Evolutionary conservation across 64 coral and sea anemone genomes (phyloP).

Genomic region (Stylophora pistillata): DNA sequence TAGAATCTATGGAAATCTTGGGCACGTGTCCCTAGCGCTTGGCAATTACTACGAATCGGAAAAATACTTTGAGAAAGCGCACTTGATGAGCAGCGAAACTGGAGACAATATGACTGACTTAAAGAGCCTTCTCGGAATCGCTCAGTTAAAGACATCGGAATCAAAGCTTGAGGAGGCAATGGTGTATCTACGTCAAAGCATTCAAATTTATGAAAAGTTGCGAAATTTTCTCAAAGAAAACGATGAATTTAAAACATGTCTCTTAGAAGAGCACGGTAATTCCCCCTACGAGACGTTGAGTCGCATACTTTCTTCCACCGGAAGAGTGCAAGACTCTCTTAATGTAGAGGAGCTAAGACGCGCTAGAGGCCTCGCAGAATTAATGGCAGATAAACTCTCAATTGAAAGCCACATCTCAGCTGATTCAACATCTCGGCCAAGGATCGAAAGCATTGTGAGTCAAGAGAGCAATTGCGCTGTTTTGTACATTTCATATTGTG

Average conservation of each 20-base stretch:
- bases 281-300: not conserved
- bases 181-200: not conserved
- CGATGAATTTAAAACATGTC: not conserved
- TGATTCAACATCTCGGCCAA: not conserved
- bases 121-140: not conserved
- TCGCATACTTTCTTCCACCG: not conserved
- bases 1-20: too few species aligned
- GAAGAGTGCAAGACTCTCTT: not conserved
- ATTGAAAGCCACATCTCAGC: not conserved
- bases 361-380: not conserved
- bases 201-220: not conserved
- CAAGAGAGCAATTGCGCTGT: not conserved
- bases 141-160: not conserved
- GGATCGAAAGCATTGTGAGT: not conserved
- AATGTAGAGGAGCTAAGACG: not conserved
- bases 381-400: not conserved
- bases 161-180: not conserved
- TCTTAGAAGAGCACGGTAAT: not conserved
- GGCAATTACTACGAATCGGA: too few species aligned
- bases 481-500: not conserved
- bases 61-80: too few species aligned
- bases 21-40: too few species aligned
- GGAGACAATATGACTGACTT: not conserved
- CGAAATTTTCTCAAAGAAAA: not conserved
- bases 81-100: too few species aligned